Evolutionary conservation across 2,113 vertebrate genomes (phyloP).

Genomic region (Aegithalos caudatus): DNA sequence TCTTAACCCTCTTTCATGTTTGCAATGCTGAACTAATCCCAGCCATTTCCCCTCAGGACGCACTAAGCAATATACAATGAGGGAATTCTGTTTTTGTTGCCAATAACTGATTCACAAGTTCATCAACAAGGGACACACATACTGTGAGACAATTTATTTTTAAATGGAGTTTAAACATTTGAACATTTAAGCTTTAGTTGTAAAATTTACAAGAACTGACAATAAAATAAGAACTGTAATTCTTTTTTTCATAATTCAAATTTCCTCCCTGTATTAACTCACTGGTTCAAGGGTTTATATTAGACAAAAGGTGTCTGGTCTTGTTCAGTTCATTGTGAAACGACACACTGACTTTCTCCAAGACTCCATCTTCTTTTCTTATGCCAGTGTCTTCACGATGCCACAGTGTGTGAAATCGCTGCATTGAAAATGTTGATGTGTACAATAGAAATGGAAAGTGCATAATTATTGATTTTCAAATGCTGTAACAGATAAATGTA

Average conservation of each 20-base stretch:
- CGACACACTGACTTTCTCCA: neutral
- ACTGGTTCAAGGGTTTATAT: neutral
- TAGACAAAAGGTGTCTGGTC: neutral
- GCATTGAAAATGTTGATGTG: neutral
- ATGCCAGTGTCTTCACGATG: rapidly evolving
- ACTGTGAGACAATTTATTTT: neutral
- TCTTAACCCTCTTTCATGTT: neutral
- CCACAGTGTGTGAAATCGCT: neutral
- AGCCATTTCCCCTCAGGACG: neutral
- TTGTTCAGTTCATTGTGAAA: neutral
- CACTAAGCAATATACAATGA: neutral
- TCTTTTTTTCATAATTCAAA: neutral
- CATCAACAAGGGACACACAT: neutral
- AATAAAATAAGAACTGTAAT: neutral
- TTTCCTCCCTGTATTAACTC: neutral
- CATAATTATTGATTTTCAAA: slow-evolving; percentile 18
- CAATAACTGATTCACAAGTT: neutral
- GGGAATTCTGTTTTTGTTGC: neutral
- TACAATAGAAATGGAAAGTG: neutral
- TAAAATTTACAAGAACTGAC: neutral
- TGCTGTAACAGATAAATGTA: neutral
- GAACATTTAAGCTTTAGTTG: too few relatives aligned
- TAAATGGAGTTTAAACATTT: neutral
- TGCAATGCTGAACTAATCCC: neutral
- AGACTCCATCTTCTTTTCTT: neutral